Conservation (phyloP, 2,113 vertebrate genomes). For the Peromyscus maniculatus region DNA sequence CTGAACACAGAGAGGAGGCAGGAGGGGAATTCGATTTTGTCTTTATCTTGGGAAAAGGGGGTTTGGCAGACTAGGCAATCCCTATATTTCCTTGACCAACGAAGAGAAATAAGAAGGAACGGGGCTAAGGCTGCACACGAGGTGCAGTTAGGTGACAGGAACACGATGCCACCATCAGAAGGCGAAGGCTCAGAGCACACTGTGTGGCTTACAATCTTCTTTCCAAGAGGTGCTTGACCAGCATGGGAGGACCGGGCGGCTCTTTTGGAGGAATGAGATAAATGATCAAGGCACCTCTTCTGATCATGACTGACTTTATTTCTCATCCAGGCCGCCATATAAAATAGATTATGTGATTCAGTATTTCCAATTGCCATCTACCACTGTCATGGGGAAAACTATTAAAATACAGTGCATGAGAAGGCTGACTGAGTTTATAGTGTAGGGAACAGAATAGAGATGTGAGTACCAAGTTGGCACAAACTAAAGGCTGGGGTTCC, state of each 20-base stretch:
- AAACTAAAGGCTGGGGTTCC: background rate
- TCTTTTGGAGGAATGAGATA: slow-evolving; percentile 38
- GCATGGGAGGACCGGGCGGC: background rate
- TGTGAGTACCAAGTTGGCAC: background rate
- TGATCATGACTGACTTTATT: background rate
- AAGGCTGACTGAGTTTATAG: background rate
- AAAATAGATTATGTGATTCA: slow-evolving; percentile 47
- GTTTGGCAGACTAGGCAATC: background rate
- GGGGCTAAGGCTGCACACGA: background rate
- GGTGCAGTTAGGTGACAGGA: slow-evolving; percentile 33
- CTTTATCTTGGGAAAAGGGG: slow-evolving; percentile 31
- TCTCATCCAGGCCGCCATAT: background rate
- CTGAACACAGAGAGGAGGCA: background rate
- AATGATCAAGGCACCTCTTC: slow-evolving; percentile 47
- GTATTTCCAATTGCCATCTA: background rate
- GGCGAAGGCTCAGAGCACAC: background rate
- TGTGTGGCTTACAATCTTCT: background rate
- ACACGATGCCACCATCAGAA: slow-evolving; percentile 50
- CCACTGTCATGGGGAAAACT: background rate
- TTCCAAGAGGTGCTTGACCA: background rate
- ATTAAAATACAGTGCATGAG: background rate
- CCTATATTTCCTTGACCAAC: slow-evolving; percentile 36
- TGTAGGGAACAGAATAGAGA: background rate
- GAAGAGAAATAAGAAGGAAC: slow-evolving; percentile 45
- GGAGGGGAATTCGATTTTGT: slow-evolving; percentile 53